Evolutionary conservation across 2,888 invertebrate species (phyloP).

Genomic region (Dysmachus trigonus): DNA sequence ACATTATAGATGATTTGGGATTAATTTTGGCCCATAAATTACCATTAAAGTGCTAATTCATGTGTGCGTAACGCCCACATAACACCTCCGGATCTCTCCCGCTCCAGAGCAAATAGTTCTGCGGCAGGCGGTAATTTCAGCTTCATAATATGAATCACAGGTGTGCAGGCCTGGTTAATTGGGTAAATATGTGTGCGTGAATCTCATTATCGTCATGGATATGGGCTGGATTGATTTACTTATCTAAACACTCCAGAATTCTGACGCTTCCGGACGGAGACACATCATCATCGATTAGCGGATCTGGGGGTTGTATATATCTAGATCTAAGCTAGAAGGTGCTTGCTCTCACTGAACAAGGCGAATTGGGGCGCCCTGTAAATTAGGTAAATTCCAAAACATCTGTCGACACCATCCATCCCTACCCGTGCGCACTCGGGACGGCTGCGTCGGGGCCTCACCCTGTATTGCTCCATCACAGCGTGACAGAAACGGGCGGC

Average conservation of each 20-base stretch:
- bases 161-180: slow-evolving; percentile 4
- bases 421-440: neutral
- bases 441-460: neutral
- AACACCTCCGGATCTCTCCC: neutral
- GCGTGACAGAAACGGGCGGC: neutral
- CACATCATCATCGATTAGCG: neutral
- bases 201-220: slow-evolving; percentile 34
- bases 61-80: slow-evolving; percentile 5
- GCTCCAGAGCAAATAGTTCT: slow-evolving; percentile 19
- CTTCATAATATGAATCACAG: slow-evolving; percentile 31
- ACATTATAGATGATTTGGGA: slow-evolving; percentile 46
- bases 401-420: neutral
- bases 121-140: neutral
- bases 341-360: neutral
- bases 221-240: slow-evolving; percentile 8
- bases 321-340: neutral
- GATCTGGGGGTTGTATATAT: neutral
- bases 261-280: neutral
- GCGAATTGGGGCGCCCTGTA: neutral
- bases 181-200: neutral
- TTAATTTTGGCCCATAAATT: slow-evolving; percentile 48
- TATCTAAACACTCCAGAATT: neutral
- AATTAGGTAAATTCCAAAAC: neutral
- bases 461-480: neutral
- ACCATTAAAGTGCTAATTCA: slow-evolving; percentile 47